These are phyloP conservation scores for Mesorhabditis belari DNA, from an alignment of 2,888 invertebrate genomes.

Conservation along the genomic window DNA sequence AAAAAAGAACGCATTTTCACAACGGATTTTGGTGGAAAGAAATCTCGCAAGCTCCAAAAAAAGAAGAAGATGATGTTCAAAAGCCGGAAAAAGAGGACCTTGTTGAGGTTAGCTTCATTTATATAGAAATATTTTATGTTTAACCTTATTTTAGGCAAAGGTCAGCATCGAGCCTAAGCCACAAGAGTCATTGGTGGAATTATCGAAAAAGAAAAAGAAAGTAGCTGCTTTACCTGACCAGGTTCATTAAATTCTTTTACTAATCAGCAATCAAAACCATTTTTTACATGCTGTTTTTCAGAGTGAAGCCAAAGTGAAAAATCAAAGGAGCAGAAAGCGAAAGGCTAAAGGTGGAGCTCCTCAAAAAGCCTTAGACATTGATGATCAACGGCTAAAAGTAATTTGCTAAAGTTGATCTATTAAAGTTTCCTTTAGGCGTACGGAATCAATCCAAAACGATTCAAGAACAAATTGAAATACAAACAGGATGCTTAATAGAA, in stretches of 20 bases:
- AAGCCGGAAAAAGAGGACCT: not conserved
- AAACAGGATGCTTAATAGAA: too few species aligned
- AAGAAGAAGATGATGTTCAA: not conserved
- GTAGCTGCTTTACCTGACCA: not conserved
- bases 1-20: constrained; percentile 71
- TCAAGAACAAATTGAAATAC: constrained; percentile 64
- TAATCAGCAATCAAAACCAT: too few species aligned
- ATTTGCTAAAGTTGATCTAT: too few species aligned
- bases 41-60: constrained; percentile 5
- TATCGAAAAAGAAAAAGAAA: not conserved
- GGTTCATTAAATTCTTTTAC: too few species aligned
- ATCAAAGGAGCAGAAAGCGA: constrained; percentile 13
- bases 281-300: not conserved
- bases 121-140: not conserved
- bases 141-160: too few species aligned
- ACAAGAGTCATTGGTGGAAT: too few species aligned
- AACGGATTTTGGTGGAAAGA: constrained; percentile 23
- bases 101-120: not conserved
- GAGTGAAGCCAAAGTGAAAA: not conserved
- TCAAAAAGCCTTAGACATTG: constrained; percentile 54
- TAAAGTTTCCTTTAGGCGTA: too few species aligned
- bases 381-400: constrained; percentile 76
- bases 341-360: constrained; percentile 11
- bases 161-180: not conserved
- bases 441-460: constrained; percentile 83